Evolutionary conservation across 2,797 vertebrate species (phyloP).

Genomic region (Darevskia nairensis): DNA sequence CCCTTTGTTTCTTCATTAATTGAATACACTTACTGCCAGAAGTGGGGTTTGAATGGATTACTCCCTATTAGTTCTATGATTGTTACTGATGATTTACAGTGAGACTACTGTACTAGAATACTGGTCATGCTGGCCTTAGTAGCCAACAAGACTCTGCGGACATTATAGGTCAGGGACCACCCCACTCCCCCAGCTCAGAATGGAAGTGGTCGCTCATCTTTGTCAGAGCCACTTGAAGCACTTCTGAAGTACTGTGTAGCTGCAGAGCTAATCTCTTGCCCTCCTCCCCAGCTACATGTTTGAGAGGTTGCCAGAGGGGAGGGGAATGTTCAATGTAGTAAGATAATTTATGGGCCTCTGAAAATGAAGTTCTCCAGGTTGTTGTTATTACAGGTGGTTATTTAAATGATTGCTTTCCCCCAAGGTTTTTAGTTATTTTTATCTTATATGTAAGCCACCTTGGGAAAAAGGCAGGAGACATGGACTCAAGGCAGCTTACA

Average conservation of each 20-base stretch:
- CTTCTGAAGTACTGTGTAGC: background rate
- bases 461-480: too few relatives aligned
- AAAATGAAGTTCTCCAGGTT: background rate
- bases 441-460: too few relatives aligned
- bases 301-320: background rate
- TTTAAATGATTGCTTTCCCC: too few relatives aligned
- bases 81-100: background rate
- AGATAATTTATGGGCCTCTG: background rate
- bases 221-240: background rate
- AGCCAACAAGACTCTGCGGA: background rate
- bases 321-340: background rate
- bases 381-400: too few relatives aligned
- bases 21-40: background rate
- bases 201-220: background rate
- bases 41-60: background rate
- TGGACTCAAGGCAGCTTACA: too few relatives aligned
- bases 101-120: background rate
- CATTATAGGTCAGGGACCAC: background rate
- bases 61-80: background rate
- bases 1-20: conserved; percentile 17
- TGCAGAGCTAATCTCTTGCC: background rate
- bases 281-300: background rate
- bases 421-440: too few relatives aligned
- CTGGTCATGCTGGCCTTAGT: background rate
- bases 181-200: background rate